Percentiles rank a stretch among this genome's conserved stretches.
These are phyloP conservation scores for Darevskia nairensis DNA, from an alignment of 2,797 vertebrate species.

Conservation along the genomic window DNA sequence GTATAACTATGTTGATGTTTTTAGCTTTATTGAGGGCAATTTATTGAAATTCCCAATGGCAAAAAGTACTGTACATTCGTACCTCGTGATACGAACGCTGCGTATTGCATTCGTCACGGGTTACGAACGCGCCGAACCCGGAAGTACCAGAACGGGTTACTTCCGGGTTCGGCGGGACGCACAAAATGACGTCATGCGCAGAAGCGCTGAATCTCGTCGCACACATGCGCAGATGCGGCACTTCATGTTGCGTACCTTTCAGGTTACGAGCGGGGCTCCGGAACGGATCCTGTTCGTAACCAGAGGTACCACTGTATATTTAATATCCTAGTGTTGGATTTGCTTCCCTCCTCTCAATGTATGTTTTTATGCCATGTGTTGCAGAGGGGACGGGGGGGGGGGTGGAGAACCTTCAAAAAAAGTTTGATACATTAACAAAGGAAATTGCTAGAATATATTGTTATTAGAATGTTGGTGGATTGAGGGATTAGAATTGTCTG, in stretches of 20 bases:
- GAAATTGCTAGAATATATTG: slow-evolving; percentile 37
- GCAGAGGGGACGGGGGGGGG: background rate
- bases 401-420: slow-evolving; percentile 56
- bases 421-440: slow-evolving; percentile 48
- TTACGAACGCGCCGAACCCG: no score
- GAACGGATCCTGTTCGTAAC: no score
- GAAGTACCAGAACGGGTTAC: no score
- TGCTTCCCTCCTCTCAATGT: slow-evolving; percentile 41
- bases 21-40: slow-evolving; percentile 8
- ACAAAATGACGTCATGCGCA: no score
- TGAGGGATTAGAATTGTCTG: no score
- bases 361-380: slow-evolving; percentile 57
- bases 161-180: no score
- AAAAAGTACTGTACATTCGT: background rate
- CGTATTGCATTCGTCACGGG: no score
- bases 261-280: no score
- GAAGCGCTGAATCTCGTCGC: no score
- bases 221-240: no score
- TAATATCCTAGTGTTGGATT: slow-evolving; percentile 39
- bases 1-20: slow-evolving; percentile 47
- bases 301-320: background rate
- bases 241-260: no score
- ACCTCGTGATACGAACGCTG: no score
- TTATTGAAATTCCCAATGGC: slow-evolving; percentile 21
- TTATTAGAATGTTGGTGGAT: slow-evolving; percentile 23